Base-by-base conservation (phyloP, 2,888 invertebrate species). In the Digitonthophagus gazella region DNA sequence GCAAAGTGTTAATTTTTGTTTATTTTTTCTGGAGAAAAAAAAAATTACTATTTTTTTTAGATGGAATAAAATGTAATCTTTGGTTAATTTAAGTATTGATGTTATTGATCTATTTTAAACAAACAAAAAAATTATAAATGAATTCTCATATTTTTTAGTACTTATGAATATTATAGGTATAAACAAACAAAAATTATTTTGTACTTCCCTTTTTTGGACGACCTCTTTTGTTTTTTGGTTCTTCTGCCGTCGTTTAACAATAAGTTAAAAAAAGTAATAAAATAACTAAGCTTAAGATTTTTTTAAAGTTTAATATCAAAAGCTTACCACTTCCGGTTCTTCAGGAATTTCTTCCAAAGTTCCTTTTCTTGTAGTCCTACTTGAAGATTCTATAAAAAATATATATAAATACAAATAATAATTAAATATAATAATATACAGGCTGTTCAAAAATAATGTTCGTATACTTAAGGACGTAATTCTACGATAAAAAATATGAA, bases 1-100 rank as follows among this genome's bases (percentile, higher is more conserved):
- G 55, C 69, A 64, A 70, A 70, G 63, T 70, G 66, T 64, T 70
- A 22, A 64, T 22, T 44, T 44, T 2, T 44, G 28, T 2, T 5
- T 8, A 44, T 8, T 3, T 44, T 44, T 1, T 44, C 11, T 44
- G 11, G 11, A 5, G 6, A 5, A 44, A 8, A 2, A 1, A 44
- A 44, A 8, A 8, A 8, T 44, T 44, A 11, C 6, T 22, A 6
- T 44, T 44, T 8, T 44, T 11, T 44, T 44, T 44, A n/a, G n/a
- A n/a, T n/a, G n/a, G n/a, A n/a, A n/a, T n/a, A n/a, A n/a, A n/a
- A n/a, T n/a, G n/a, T n/a, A n/a, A n/a, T n/a, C n/a, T n/a, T n/a
- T n/a, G n/a, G n/a, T n/a, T n/a, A n/a, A n/a, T n/a, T n/a, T n/a
- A n/a, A n/a, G n/a, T n/a, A n/a, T n/a, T n/a, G n/a, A n/a, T n/a